Conservation (phyloP, 2,113 vertebrate genomes). For the Trogon melanurus region DNA sequence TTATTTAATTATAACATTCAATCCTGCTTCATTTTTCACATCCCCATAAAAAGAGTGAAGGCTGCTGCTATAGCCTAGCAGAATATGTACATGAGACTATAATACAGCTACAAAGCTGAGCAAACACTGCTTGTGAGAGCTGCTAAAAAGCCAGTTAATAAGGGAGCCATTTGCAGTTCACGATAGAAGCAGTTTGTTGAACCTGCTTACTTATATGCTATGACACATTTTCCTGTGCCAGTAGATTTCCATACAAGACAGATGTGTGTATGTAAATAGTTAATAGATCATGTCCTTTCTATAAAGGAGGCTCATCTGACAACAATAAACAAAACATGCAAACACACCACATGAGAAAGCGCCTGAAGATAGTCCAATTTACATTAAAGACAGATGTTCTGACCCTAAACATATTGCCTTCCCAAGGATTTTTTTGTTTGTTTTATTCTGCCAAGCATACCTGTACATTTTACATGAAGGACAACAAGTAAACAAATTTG, state of each 20-base stretch:
- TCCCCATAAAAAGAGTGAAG: background rate
- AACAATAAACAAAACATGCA: slow-evolving; percentile 1
- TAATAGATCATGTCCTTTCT: slow-evolving; percentile 15
- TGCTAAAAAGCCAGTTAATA: background rate
- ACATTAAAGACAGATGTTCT: slow-evolving; percentile 10
- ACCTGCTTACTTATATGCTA: background rate
- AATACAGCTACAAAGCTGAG: background rate
- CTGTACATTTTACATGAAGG: background rate
- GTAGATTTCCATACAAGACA: background rate
- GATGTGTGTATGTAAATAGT: slow-evolving; percentile 17
- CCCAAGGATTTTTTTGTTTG: background rate
- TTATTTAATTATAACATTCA: background rate
- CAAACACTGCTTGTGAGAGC: background rate
- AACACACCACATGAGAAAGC: background rate
- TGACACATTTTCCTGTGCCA: background rate
- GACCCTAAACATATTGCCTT: background rate
- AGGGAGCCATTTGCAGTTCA: background rate
- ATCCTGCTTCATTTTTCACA: background rate
- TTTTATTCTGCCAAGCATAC: background rate
- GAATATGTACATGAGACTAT: background rate
- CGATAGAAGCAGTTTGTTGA: background rate
- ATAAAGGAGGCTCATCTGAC: slow-evolving; percentile 7
- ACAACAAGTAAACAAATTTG: background rate
- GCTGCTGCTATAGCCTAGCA: background rate
- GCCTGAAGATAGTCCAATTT: background rate